Conservation (phyloP, 2,797 vertebrate genomes). For the Dendrocincla tyrannina region DNA sequence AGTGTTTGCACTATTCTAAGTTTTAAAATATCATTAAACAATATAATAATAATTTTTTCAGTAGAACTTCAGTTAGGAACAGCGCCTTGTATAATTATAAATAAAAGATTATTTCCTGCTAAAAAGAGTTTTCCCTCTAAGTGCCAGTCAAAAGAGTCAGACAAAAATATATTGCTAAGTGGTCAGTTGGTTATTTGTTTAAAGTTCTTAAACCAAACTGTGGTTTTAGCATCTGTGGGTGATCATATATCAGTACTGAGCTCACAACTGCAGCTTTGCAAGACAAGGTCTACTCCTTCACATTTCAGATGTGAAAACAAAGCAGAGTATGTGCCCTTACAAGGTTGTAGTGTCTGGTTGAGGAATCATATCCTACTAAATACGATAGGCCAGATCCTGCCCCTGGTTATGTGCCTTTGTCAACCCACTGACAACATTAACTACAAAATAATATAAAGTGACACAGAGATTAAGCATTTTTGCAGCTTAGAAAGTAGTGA, state of each 20-base stretch:
- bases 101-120: not conserved
- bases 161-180: not conserved
- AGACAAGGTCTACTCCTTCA: not conserved
- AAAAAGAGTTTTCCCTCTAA: not conserved
- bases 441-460: slow-evolving; percentile 43
- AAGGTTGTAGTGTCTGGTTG: not conserved
- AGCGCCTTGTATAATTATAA: not conserved
- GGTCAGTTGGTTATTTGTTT: not conserved
- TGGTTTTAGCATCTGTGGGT: not conserved
- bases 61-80: not conserved
- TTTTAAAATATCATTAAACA: not conserved
- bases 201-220: not conserved
- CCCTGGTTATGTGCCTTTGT: slow-evolving; percentile 1
- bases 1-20: not conserved
- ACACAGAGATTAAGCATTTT: slow-evolving; percentile 57
- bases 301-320: not conserved
- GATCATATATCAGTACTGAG: not conserved
- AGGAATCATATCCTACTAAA: not conserved
- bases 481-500: slow-evolving; percentile 25
- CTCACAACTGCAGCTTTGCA: not conserved
- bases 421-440: slow-evolving; percentile 16
- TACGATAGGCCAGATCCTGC: not conserved
- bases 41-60: not conserved
- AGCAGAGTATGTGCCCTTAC: not conserved
- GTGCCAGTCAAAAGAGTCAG: not conserved